Conservation (phyloP, 30 jellyfish, hydroid and myxozoan genomes). For the Catostylus mosaicus region DNA sequence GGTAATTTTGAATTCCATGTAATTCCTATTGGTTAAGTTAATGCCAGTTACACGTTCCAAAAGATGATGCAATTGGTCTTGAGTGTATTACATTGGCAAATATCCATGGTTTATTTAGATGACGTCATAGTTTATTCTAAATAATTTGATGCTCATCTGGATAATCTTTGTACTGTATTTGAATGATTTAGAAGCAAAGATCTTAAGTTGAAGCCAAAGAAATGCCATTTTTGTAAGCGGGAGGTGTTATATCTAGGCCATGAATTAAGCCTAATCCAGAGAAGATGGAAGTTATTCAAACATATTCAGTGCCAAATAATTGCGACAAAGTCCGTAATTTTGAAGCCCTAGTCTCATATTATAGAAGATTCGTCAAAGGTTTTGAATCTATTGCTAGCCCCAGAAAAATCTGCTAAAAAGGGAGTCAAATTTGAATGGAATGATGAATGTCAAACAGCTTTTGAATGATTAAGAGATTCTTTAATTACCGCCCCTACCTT, state of each 20-base stretch:
- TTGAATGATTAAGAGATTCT: not conserved
- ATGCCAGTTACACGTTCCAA: slow-evolving; percentile 52
- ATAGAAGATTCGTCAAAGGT: slow-evolving; percentile 37
- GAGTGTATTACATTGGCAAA: slow-evolving; percentile 62
- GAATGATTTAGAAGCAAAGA: slow-evolving; percentile 51
- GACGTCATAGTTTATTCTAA: slow-evolving; percentile 66
- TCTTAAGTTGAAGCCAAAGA: slow-evolving; percentile 48
- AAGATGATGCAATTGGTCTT: slow-evolving; percentile 54
- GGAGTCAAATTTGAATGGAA: too few species aligned
- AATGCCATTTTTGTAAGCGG: slow-evolving; percentile 48
- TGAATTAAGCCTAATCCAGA: slow-evolving; percentile 50
- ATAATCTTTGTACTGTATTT: slow-evolving; percentile 27
- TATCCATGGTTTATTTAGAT: slow-evolving; percentile 56
- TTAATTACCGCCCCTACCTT: slow-evolving; percentile 57
- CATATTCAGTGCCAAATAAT: slow-evolving; percentile 37
- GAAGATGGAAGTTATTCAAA: slow-evolving; percentile 16
- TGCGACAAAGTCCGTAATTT: slow-evolving; percentile 50
- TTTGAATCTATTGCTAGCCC: slow-evolving; percentile 69
- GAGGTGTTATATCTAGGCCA: slow-evolving; percentile 65
- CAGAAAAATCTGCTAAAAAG: slow-evolving; percentile 9
- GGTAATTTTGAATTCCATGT: slow-evolving; percentile 62
- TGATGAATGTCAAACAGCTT: not conserved
- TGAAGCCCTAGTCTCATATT: slow-evolving; percentile 52
- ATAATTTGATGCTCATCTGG: slow-evolving; percentile 42
- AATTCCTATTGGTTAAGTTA: slow-evolving; percentile 47